Base-by-base conservation (phyloP, 2,113 vertebrate species). In the Macaca mulatta region DNA sequence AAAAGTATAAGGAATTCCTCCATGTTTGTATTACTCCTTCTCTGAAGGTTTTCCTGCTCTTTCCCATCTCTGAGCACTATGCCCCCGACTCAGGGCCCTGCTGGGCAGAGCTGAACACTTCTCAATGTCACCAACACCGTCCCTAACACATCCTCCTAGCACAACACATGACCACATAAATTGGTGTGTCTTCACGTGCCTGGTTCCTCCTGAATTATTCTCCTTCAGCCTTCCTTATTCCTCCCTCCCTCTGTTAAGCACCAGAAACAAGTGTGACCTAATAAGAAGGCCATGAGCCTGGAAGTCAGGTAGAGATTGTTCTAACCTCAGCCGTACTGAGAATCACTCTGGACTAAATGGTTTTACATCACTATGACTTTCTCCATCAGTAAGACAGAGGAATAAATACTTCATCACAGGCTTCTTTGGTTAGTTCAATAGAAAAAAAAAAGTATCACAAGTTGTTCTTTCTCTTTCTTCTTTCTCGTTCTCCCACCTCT, bases 111-210 rank as follows among this genome's bases (percentile, higher is more conserved):
- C 0, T 70, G 70, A 74, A 30, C 0, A 2, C 23, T 5, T 25
- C 8, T 30, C 84, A 16, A 1, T 1, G 59, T 30, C 6, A 1
- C 48, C 40, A 57, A 32, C 35, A 10, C 11, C 5, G 13, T 32
- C 12, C 13, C 30, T 3, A 32, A 16, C 38, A 35, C 4, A 2
- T 17, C 40, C 52, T 38, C 30, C 86, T 11, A 22, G 14, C 4
- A 0, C 2, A 10, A 18, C 23, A 8, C 3, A 50, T 40, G 17
- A 22, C 40, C 83, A 13, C 48, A 8, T 0, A 23, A 32, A 22
- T 3, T 4, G 11, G 35, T 40, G 3, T 2, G 1, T 30, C 82
- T 35, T n/a, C 3, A 0, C 0, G 14, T 27, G n/a, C 48, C 84
- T 40, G 40, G 12, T 32, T 90, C 45, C 61, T 48, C 45, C 55